Base-by-base conservation (phyloP, 2,797 vertebrate genomes). In the Chloroceryle inda region DNA sequence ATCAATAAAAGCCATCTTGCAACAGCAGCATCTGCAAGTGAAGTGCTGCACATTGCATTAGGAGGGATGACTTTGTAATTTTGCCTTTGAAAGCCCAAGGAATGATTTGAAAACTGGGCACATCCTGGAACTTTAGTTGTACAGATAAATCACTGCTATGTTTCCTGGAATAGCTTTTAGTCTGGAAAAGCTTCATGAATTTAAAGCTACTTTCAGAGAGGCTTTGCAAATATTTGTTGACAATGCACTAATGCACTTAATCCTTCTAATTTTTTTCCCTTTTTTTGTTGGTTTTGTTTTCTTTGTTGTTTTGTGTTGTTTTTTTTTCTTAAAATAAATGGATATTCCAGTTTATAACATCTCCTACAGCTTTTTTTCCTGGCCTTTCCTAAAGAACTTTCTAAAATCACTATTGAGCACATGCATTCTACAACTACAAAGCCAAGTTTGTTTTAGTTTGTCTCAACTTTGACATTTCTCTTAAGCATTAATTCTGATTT, bases 151-250 rank as follows among this genome's bases (percentile, higher is more conserved):
- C 0, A 2, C 33, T 71, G 47, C 29, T 35, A 0, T 5, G 0
- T 62, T 92, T 94, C 93, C 93, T 83, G 88, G 76, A 68, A 76
- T 31, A 55, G 71, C 68, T 82, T 88, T 88, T 56, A n/a, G 67
- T 40, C 85, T 76, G 59, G 50, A 69, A 91, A 91, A 42, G 50
- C 55, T 77, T 58, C 14, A 20, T 13, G 63, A 73, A 74, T 72
- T 92, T 37, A 24, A 59, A 86, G 86, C n/a, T 11, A 19, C 40
- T 72, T 33, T 31, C 33, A 37, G 17, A 63, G 45, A 81, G 42
- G 42, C 52, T 94, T 73, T 63, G 81, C 71, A 85, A 52, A 8
- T 45, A n/a, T 38, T 68, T 92, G 13, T 66, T 86, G 29, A 38
- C 40, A 45, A 5, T 52, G 74, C 74, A 49, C 19, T 71, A 24